Evolutionary conservation across 2,888 invertebrate species (phyloP).

Genomic region (Drosophila monieri): DNA sequence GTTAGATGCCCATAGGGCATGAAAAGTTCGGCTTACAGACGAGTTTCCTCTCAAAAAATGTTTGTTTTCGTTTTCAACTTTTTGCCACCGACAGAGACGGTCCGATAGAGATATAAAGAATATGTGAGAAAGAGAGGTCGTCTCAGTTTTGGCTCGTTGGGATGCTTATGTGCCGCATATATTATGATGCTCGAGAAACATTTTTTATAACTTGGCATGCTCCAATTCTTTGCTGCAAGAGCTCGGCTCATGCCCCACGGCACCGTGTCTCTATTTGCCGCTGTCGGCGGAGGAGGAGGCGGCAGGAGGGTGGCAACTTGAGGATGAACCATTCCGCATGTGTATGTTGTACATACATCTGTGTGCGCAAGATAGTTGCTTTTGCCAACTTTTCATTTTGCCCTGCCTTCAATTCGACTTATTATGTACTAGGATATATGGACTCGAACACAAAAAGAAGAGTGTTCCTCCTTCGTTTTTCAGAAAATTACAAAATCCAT

Average conservation of each 20-base stretch:
- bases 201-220: conserved; percentile 74
- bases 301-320: conserved; percentile 2
- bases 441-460: conserved; percentile 25
- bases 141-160: conserved; percentile 50
- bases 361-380: conserved; percentile 44
- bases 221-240: conserved; percentile 67
- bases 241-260: conserved; percentile 47
- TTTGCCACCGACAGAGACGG: conserved; percentile 15
- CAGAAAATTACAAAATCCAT: conserved; percentile 79
- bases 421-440: conserved; percentile 15
- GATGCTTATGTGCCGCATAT: conserved; percentile 74
- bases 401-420: conserved; percentile 31
- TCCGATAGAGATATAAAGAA: background rate
- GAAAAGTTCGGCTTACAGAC: conserved; percentile 26
- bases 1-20: conserved; percentile 45
- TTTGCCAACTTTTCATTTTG: conserved; percentile 46
- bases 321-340: conserved; percentile 43
- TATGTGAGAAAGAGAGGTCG: conserved; percentile 10
- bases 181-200: conserved; percentile 72
- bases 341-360: conserved; percentile 34
- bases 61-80: conserved; percentile 53
- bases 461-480: conserved; percentile 55
- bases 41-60: conserved; percentile 18
- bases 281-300: conserved; percentile 1
- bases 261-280: conserved; percentile 44